Conservation (phyloP, 2,113 vertebrate species). For the zebrafish (Danio rerio) region GRCz12tu NC_133178.1:39626001-39626500, state of each 20-base stretch:
- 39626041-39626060: neutral
- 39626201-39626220: neutral
- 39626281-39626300: neutral
- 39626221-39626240: slow-evolving; percentile 7
- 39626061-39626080: neutral
- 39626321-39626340: neutral
- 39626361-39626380: neutral
- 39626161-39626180: neutral
- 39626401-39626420: neutral
- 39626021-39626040: neutral
- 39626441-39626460: neutral
- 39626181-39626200: neutral
- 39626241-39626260: neutral
- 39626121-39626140: no score
- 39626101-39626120: neutral
- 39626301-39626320: slow-evolving; percentile 1
- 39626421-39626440: neutral
- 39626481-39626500: no score
- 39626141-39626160: no score
- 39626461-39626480: neutral
- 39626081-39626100: neutral
- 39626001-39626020: neutral
- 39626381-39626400: neutral
- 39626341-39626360: neutral
- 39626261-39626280: neutral